Base-by-base conservation (phyloP, 53 echinoderm and acorn worm species). In the Paracentrotus lividus region DNA sequence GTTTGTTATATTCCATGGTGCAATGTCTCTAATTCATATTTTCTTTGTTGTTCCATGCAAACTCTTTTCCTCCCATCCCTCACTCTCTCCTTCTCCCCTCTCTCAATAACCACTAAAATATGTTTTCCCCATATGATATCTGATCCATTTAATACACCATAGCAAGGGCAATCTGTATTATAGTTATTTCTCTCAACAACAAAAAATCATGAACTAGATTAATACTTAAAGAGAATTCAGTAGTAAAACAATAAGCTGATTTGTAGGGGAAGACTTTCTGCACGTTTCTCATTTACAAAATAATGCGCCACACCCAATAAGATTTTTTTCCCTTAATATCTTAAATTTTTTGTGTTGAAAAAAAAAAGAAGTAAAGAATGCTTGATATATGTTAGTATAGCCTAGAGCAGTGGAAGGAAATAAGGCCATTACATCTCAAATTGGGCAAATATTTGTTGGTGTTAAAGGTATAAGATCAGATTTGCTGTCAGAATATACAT, bases 391-490 rank as follows among this genome's bases (percentile, higher is more conserved):
- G 81, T 81, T 81, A 26, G 14, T 86, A n/a, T n/a, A 56, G 86
- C 86, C 86, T 86, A 20, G 16, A 81, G 81, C 38, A 20, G 56
- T 55, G 86, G 38, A 47, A 89, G 89, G 65, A 89, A 89, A 89
- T 89, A 64, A 61, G 65, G 61, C 66, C 42, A 89, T 89, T 89
- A 89, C 65, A 65, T 53, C 66, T 65, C 66, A 89, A 89, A 89
- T 89, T 89, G 64, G n/a, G 61, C 38, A 89, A 89, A 89, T 89
- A 89, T 89, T 89, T 89, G 89, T 61, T 61, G 65, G 86, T 86
- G 86, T 81, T 81, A 8, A 27, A 47, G 76, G 47, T 47, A 10
- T 72, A 72, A 18, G 72, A 81, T 81, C 47, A 0, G 81, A 81
- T 45, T 81, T 81, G 81, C 44, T 81, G 9, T 32, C 16, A 40